A percentile compares a stretch with the other conserved stretches of the same genome.
Evolutionary conservation across 1,140 invertebrate species (phyloP).

Genomic region (Tribolium castaneum): DNA sequence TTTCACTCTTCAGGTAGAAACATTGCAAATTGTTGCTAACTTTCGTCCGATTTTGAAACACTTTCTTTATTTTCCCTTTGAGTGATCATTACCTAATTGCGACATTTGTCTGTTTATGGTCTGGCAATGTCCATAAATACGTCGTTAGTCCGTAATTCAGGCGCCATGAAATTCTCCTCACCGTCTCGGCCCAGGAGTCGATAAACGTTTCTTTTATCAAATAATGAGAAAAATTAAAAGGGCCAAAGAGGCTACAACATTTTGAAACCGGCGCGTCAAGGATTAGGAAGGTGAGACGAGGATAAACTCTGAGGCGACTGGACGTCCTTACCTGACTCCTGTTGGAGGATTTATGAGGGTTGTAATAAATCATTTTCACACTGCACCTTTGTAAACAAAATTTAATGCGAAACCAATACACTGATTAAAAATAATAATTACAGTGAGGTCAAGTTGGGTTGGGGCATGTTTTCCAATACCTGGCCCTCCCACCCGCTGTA

Average conservation of each 20-base stretch:
- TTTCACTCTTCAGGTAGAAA: not conserved
- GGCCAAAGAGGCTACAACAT: not conserved
- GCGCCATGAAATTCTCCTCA: not conserved
- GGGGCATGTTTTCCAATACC: not conserved
- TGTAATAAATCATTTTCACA: not conserved
- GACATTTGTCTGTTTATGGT: not conserved
- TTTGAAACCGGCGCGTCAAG: not conserved
- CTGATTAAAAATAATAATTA: not conserved
- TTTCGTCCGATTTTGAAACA: not conserved
- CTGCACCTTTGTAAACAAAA: not conserved
- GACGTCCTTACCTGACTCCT: not conserved
- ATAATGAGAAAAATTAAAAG: not conserved
- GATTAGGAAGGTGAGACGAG: not conserved
- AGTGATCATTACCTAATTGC: not conserved
- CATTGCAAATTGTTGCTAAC: not conserved
- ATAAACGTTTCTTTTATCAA: not conserved
- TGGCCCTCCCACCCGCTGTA: not conserved
- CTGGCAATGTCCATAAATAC: not conserved
- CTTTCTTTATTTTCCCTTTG: not conserved
- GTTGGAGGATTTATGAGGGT: not conserved
- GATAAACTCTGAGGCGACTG: not conserved
- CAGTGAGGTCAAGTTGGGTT: not conserved
- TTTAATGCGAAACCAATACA: not conserved
- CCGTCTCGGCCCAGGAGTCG: not conserved
- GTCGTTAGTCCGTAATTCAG: not conserved